Evolutionary conservation across 2,113 vertebrate genomes (phyloP).

Genomic region (Tapirus terrestris): DNA sequence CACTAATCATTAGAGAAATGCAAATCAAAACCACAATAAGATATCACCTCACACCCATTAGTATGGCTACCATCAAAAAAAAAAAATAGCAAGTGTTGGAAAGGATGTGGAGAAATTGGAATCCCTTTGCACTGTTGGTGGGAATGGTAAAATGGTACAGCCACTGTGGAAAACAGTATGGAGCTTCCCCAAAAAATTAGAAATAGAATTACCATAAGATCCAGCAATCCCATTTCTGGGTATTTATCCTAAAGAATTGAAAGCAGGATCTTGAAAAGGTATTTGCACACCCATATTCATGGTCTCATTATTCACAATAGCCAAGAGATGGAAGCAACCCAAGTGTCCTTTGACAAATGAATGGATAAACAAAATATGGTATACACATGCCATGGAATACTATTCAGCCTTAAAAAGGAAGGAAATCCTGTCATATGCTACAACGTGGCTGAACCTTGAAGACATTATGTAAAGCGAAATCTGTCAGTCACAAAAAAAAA

Average conservation of each 20-base stretch:
- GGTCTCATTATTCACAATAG: not conserved
- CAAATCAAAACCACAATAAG: not conserved
- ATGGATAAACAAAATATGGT: not conserved
- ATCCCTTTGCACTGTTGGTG: not conserved
- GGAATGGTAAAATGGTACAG: not conserved
- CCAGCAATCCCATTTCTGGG: not conserved
- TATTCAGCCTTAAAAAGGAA: not conserved
- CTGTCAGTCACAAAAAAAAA: not conserved
- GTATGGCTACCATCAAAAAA: not conserved
- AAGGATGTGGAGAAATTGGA: not conserved
- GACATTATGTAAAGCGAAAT: not conserved
- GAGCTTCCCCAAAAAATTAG: not conserved
- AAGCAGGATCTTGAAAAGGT: not conserved
- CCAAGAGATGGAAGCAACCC: not conserved
- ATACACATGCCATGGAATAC: not conserved
- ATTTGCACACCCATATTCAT: not conserved
- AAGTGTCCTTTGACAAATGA: not conserved
- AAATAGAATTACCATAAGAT: not conserved
- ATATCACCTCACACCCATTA: not conserved
- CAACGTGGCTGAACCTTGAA: not conserved
- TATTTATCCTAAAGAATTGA: not conserved
- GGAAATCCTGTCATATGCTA: not conserved
- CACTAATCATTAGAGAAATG: not conserved
- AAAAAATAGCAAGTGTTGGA: not conserved
- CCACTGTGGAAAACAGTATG: not conserved